Evolutionary conservation across 2,888 invertebrate species (phyloP).

Genomic region (Amphimallon solstitiale): DNA sequence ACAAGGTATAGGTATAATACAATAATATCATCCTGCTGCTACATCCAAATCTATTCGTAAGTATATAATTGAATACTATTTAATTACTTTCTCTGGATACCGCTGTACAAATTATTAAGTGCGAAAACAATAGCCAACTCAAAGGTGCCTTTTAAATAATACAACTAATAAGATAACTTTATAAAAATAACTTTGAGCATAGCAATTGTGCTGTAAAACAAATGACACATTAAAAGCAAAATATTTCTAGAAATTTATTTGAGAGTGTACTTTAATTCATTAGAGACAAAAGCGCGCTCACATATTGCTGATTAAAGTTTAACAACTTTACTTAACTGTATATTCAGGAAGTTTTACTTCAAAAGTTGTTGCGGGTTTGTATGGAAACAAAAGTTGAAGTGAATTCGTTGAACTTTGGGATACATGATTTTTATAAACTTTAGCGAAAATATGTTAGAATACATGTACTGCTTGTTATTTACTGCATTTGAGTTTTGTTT

Average conservation of each 20-base stretch:
- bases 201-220: neutral
- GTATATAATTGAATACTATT: too few species aligned
- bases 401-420: neutral
- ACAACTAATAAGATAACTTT: too few species aligned
- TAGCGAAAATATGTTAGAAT: neutral
- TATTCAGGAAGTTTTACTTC: neutral
- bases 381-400: constrained; percentile 7
- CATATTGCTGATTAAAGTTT: constrained; percentile 8
- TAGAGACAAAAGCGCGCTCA: neutral
- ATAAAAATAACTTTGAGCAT: neutral
- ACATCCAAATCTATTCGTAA: too few species aligned
- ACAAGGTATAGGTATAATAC: too few species aligned
- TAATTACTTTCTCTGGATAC: too few species aligned
- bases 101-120: too few species aligned
- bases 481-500: too few species aligned
- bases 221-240: neutral
- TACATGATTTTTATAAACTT: neutral
- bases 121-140: too few species aligned
- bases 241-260: too few species aligned
- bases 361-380: neutral
- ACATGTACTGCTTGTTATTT: neutral
- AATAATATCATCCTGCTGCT: too few species aligned
- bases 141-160: too few species aligned
- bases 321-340: neutral
- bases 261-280: neutral